Evolutionary conservation across 37 sponge, comb jelly and placozoan species (phyloP), one percentile per base, ranked within the genome.

Genomic region (Chondrosia reniformis): DNA sequence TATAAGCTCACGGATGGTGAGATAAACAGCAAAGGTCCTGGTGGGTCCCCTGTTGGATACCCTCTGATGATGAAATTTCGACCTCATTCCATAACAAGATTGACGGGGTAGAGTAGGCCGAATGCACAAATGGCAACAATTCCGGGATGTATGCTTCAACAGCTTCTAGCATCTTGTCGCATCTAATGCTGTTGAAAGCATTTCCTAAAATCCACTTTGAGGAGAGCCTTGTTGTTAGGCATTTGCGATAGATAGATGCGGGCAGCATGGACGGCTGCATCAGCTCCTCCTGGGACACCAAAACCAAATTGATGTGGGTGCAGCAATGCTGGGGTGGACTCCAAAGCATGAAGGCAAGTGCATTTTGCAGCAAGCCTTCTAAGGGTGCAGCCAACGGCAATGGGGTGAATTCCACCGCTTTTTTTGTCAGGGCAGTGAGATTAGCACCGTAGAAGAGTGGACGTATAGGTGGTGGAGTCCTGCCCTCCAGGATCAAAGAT

Each of bases 231-330:
- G 38, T 71, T 33, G 27, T 27, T n/a, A 55, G 46, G 72, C 8
- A 54, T 72, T 9, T 81, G 33, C 15, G 31, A 38, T 5, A 81
- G n/a, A 55, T 81, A 73, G 28, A 71, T 37, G 19, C 82, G 39
- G 19, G 82, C 75, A 30, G 82, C 82, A 81, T 81, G 82, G 37
- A 66, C 75, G 38, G 82, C 82, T 74, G 74, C 82, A 24, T 81
- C 82, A 15, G 44, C 62, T 10, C 82, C 74, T 0, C 57, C 32
- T 8, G 57, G 55, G 27, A 74, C 41, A 39, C 82, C 82, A 72
- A 61, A 81, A 9, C 63, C 63, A 9, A 61, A 61, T 61, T 61
- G 63, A 28, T 61, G 63, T 12, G 63, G 63, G 21, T 67, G 54
- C 43, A 80, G 67, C 30, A 65, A 33, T 10, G 36, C 67, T 45